Evolutionary conservation across 2,113 vertebrate species (phyloP).

Genomic region (Myiozetetes cayanensis): DNA sequence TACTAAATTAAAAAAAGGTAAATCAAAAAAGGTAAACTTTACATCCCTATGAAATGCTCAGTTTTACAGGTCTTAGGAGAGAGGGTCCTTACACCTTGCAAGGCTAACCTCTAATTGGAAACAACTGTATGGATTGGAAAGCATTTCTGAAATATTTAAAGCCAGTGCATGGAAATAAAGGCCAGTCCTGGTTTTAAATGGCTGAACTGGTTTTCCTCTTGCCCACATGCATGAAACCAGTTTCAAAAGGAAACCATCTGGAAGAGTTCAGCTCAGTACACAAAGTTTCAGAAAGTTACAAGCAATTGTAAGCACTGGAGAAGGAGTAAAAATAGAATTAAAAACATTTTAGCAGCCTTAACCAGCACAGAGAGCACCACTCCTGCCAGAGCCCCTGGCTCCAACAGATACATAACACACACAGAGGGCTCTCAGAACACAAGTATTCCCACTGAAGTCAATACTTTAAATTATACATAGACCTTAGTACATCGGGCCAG

Average conservation of each 20-base stretch:
- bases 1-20: accelerated
- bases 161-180: not conserved
- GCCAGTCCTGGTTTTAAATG: not conserved
- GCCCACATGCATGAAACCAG: not conserved
- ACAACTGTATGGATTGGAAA: not conserved
- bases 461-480: not conserved
- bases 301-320: not conserved
- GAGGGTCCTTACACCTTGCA: not conserved
- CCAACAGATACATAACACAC: not conserved
- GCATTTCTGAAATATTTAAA: slow-evolving; percentile 1
- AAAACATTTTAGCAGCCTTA: not conserved
- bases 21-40: not conserved
- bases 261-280: not conserved
- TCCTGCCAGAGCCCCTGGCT: not conserved
- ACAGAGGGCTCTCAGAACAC: not conserved
- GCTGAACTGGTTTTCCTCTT: slow-evolving; percentile 6
- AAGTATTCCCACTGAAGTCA: not conserved
- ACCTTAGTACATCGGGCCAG: not conserved
- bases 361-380: not conserved
- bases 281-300: not conserved
- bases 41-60: not conserved
- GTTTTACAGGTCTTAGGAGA: not conserved
- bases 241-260: slow-evolving; percentile 4
- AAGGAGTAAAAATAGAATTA: slow-evolving; percentile 4
- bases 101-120: not conserved